Conservation (phyloP, 23 tunicate species). For the Ciona savignyi region DNA sequence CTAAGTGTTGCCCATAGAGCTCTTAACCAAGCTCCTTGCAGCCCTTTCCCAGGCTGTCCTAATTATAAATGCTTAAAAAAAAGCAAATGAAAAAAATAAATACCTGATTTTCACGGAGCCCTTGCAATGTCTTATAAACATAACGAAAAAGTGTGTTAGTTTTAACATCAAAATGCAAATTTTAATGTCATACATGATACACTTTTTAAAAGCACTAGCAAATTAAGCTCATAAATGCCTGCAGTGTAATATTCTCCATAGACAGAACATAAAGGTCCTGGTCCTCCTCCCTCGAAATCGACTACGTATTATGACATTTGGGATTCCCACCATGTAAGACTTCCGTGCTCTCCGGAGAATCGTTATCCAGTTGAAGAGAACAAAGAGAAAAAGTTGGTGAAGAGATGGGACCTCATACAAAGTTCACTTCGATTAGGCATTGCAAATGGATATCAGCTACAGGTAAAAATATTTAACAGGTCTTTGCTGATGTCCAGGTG, state of each 20-base stretch:
- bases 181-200: not conserved
- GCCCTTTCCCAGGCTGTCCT: too few relatives aligned
- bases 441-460: constrained; percentile 26
- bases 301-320: constrained; percentile 42
- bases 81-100: too few relatives aligned
- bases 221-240: too few relatives aligned
- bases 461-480: constrained; percentile 8
- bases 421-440: constrained; percentile 27
- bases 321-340: constrained; percentile 73
- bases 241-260: not conserved
- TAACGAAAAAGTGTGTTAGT: too few relatives aligned
- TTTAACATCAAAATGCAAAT: too few relatives aligned
- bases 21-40: too few relatives aligned
- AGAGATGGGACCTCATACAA: constrained; percentile 67
- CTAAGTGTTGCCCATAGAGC: too few relatives aligned
- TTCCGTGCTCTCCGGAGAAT: constrained; percentile 79
- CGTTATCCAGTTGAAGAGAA: constrained; percentile 16
- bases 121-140: too few relatives aligned
- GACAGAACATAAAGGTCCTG: not conserved
- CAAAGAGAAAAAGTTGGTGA: constrained; percentile 1
- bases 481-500: too few relatives aligned
- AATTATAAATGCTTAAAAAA: not conserved
- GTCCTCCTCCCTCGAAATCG: constrained; percentile 51
- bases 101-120: too few relatives aligned
- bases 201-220: too few relatives aligned